Evolutionary conservation across 1,140 invertebrate species (phyloP).

Genomic region (Ceratina calcarata): DNA sequence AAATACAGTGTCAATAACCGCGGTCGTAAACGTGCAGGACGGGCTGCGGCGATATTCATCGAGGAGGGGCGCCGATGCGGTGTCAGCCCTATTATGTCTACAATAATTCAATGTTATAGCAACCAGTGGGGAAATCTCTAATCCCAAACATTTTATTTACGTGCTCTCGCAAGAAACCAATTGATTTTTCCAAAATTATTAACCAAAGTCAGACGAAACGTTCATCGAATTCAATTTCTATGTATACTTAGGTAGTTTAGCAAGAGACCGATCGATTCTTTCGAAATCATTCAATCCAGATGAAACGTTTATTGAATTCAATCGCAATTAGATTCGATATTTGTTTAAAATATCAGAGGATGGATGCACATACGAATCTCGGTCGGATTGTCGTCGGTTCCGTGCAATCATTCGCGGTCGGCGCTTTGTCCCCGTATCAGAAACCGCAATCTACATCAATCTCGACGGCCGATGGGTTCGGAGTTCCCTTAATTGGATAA

Average conservation of each 20-base stretch:
- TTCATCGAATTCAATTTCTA: too few relatives aligned
- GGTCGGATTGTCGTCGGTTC: background rate
- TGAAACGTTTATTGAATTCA: too few relatives aligned
- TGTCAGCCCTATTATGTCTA: conserved; percentile 66
- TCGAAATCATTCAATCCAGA: too few relatives aligned
- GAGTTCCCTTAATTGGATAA: conserved; percentile 57
- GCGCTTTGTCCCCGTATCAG: conserved; percentile 41
- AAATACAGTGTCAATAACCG: conserved; percentile 66
- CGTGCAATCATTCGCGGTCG: conserved; percentile 28
- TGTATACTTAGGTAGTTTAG: background rate
- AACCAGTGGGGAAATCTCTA: background rate
- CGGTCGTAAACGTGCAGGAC: conserved; percentile 54
- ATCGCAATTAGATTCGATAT: too few relatives aligned
- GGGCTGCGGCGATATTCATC: conserved; percentile 44
- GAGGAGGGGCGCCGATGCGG: conserved; percentile 58
- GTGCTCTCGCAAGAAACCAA: background rate
- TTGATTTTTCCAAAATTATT: background rate
- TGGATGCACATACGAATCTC: background rate
- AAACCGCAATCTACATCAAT: conserved; percentile 53
- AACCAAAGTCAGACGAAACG: too few relatives aligned
- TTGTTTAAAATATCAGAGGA: too few relatives aligned
- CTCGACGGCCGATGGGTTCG: conserved; percentile 35
- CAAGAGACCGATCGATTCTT: too few relatives aligned
- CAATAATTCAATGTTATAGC: conserved; percentile 63
- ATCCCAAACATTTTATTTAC: conserved; percentile 24